Conservation (phyloP, 2,888 invertebrate species). For the Cotesia congregata region DNA sequence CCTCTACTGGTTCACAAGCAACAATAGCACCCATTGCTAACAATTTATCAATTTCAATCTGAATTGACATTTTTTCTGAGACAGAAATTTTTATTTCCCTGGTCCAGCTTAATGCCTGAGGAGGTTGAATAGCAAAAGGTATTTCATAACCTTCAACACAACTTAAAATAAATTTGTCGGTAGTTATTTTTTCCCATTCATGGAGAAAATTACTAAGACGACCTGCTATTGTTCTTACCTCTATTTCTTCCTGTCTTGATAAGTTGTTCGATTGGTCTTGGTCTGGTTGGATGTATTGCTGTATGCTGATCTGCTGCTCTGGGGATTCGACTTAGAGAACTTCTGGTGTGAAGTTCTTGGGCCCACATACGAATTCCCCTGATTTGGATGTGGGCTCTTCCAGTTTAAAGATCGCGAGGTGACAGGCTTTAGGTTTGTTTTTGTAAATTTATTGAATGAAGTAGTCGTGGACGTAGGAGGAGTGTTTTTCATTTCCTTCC, state of each 20-base stretch:
- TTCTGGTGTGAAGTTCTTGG: slow-evolving; percentile 18
- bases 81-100: neutral
- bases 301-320: slow-evolving; percentile 9
- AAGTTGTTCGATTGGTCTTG: neutral
- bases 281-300: slow-evolving; percentile 5
- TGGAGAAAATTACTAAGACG: slow-evolving; percentile 23
- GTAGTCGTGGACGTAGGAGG: slow-evolving; percentile 5
- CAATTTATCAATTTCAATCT: slow-evolving; percentile 31
- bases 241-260: neutral
- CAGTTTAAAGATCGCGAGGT: slow-evolving; percentile 38
- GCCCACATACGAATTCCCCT: slow-evolving; percentile 39
- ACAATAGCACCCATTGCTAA: slow-evolving; percentile 36
- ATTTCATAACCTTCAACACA: slow-evolving; percentile 26
- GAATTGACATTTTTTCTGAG: slow-evolving; percentile 1
- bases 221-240: slow-evolving; percentile 34
- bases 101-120: neutral
- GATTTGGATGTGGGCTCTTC: slow-evolving; percentile 34
- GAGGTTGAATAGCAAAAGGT: neutral
- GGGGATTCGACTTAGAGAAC: neutral
- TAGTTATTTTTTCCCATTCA: slow-evolving; percentile 23
- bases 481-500: slow-evolving; percentile 33
- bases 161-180: slow-evolving; percentile 24
- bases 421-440: slow-evolving; percentile 8
- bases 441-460: neutral
- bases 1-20: slow-evolving; percentile 21